Base-by-base conservation (phyloP, 2,797 vertebrate genomes). In the Gambelia wislizenii region DNA sequence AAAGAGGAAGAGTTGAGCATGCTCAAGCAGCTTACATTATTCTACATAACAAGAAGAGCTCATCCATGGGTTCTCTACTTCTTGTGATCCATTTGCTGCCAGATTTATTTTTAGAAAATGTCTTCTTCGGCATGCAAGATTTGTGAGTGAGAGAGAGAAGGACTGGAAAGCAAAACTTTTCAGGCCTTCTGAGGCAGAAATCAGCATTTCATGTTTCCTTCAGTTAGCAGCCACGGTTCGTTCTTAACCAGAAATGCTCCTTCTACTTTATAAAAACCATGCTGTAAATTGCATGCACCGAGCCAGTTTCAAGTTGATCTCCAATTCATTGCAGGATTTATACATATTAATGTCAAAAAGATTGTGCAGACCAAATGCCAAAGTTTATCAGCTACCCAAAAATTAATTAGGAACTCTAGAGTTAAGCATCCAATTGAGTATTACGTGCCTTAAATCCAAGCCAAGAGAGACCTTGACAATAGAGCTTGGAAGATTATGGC, bases 401-500 rank as follows among this genome's bases (percentile, higher is more conserved):
- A 94, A 95, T 91, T 92, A 93, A 95, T 95, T 93, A 94, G 92
- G 91, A 92, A 91, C 76, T 94, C 74, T 88, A 90, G 89, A 86
- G 90, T 88, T 92, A 93, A 94, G 89, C 87, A 94, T 94, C 92
- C 90, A 93, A 91, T 91, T 93, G 93, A 94, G 93, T 92, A 91
- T 85, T 85, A 78, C 87, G 86, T 91, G 93, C 90, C 92, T 93
- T 94, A 94, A 94, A 93, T 92, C 87, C 90, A 93, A 94, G 86
- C 91, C 91, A 95, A 94, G 91, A 95, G 87, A 94, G 85, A 89
- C 84, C 89, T 81, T 95, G 92, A 94, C 92, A 92, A 92, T 36
- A 88, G 90, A 83, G 91, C 4, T 87, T 91, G 94, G 87, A 82
- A 95, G 93, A 95, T 95, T 89, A 94, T 75, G 87, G 84, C 87